These are phyloP conservation scores for Stenichneumon culpator DNA, from an alignment of 2,888 invertebrate genomes.

Conservation along the genomic window DNA sequence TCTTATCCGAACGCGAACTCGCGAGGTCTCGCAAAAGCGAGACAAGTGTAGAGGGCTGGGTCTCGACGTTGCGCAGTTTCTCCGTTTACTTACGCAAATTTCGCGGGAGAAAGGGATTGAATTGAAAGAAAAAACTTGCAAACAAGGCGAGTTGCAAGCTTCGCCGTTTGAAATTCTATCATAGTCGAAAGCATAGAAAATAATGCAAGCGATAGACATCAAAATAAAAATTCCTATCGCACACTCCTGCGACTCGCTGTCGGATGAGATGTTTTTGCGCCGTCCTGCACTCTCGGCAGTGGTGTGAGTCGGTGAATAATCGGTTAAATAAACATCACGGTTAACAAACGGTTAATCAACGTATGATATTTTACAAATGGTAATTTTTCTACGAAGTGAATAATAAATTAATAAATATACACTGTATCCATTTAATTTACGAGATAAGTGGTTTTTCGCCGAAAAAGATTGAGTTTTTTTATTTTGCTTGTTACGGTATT, in stretches of 20 bases:
- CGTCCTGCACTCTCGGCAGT: background rate
- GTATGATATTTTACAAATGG: too few relatives aligned
- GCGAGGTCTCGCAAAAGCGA: conserved; percentile 7
- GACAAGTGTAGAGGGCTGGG: background rate
- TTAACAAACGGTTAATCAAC: too few relatives aligned
- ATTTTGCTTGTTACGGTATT: too few relatives aligned
- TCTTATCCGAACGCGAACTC: conserved; percentile 49
- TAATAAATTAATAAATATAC: too few relatives aligned
- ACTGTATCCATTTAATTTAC: too few relatives aligned
- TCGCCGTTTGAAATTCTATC: conserved; percentile 39
- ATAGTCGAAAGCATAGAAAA: conserved; percentile 26
- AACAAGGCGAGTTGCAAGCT: conserved; percentile 22
- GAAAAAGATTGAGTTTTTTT: too few relatives aligned
- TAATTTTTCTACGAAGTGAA: too few relatives aligned
- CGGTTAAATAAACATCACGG: too few relatives aligned
- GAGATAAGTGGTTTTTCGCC: too few relatives aligned
- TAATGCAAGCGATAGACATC: background rate
- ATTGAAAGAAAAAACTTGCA: conserved; percentile 40
- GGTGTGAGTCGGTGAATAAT: too few relatives aligned
- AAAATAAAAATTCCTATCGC: conserved; percentile 14
- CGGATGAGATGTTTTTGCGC: conserved; percentile 7
- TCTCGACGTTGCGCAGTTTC: background rate
- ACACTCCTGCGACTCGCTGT: background rate
- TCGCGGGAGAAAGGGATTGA: conserved; percentile 25
- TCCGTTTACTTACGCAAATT: background rate